Evolutionary conservation across 2,888 invertebrate species (phyloP).

Genomic region (Drosophila recens): DNA sequence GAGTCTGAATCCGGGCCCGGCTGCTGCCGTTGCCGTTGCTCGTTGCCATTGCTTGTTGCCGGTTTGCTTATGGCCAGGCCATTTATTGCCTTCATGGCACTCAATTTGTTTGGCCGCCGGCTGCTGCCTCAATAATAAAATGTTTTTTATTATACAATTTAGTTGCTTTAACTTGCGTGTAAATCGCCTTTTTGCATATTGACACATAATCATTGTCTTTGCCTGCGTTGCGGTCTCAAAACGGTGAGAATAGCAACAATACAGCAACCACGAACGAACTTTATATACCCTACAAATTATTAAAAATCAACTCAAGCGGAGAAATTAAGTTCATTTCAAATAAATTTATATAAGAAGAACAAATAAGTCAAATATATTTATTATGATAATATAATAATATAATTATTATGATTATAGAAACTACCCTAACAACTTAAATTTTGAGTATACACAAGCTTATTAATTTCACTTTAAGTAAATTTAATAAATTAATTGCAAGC

Average conservation of each 20-base stretch:
- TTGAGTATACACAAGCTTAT: too few species aligned
- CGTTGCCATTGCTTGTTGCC: conserved; percentile 22
- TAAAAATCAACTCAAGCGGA: not conserved
- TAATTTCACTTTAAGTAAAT: too few species aligned
- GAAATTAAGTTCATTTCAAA: not conserved
- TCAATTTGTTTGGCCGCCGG: conserved; percentile 79
- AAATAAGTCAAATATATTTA: too few species aligned
- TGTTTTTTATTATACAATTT: conserved; percentile 79
- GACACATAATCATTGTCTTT: conserved; percentile 79
- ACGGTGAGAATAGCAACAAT: conserved; percentile 46
- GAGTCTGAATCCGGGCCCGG: conserved; percentile 42
- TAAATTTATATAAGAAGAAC: too few species aligned
- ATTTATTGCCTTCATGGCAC: conserved; percentile 80
- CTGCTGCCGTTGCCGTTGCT: conserved; percentile 38
- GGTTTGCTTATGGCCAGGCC: conserved; percentile 64
- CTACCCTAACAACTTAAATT: too few species aligned
- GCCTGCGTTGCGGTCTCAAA: conserved; percentile 47
- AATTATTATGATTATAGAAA: too few species aligned
- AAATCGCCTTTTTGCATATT: conserved; percentile 79
- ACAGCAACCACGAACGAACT: not conserved
- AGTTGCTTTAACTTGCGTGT: conserved; percentile 79
- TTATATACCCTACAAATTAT: conserved; percentile 13
- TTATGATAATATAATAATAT: too few species aligned
- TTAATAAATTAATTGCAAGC: not conserved
- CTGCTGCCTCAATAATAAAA: conserved; percentile 77